Evolutionary conservation across 1,140 invertebrate species (phyloP), one percentile per base, ranked within the genome.

Genomic region (Druon quercuslanigerum): DNA sequence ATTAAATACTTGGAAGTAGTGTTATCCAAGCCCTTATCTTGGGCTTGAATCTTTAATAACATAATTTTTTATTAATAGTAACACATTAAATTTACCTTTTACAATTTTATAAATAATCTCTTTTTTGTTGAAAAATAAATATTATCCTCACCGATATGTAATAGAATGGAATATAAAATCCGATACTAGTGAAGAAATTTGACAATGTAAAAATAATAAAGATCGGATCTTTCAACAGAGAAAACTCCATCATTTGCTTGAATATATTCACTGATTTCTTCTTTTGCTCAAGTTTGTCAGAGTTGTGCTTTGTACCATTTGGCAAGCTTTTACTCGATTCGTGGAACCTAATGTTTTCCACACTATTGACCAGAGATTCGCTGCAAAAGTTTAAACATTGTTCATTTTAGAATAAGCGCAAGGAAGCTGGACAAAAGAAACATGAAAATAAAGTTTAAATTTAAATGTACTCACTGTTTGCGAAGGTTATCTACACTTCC

Each of bases 151-250:
- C 93, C 77, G 94, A 94, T 54, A 96, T 93, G 90, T 96, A 97
- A 80, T 99, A 93, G 92, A 98, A 97, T 74, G 98, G 98, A 84
- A 98, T 95, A 89, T 99, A 98, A 92, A 98, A 99, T 50, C 98
- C 98, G 82, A 99, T 96, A 87, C 96, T 98, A 9, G 98, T 99
- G 85, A 97, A 95, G 88, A 99, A 98, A 90, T 99, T 99, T 33
- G 97, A 99, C 50, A 97, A 75, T 20, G 95, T 95, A 90, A 99
- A 99, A 72, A 99, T 90, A 74, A 99, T 92, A 88, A 99, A 99
- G 78, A 98, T 92, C 5, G 94, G 93, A 90, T 99, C 96, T 76
- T 94, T 94, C 0, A 99, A 92, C 25, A 99, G 91, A 12, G 94
- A 94, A 70, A 98, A 92, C 86, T 98, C 96, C 78, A 98, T 92